Base-by-base conservation (phyloP, 2,888 invertebrate genomes). In the Parnassius glacialis region DNA sequence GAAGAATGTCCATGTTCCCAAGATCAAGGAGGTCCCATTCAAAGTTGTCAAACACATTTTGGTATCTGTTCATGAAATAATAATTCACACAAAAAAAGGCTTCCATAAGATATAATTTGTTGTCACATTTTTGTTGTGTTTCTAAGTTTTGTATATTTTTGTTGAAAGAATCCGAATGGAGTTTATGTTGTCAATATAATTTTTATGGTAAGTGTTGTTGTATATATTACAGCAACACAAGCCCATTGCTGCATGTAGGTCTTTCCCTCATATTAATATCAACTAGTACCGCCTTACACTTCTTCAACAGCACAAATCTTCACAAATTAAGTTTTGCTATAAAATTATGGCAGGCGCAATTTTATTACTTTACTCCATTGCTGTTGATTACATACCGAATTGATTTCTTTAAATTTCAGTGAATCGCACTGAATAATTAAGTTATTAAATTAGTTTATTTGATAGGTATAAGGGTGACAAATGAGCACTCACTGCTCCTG, bases 31-130 rank as follows among this genome's bases (percentile, higher is more conserved):
- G 0, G 94, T 94, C 3, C 95, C 95, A 1, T 94, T 95, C 25
- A 93, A 93, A 61, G 94, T 95, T 0, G 92, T 94, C 51, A 95
- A 94, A 68, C 95, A 95, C 72, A 82, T 95, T 11, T 92, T 94
- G 5, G 94, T 94, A n/a, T 95, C 95, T 0, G 94, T 95, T 3
- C 94, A 94, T 76, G 95, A 95, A 82, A 94, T 94, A 50, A 93
- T 95, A 63, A 94, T 95, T 16, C 16, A 95, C 72, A 94, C 94
- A 59, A 93, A 94, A 68, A 95, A 95, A 76, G 92, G 92, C 50
- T 85, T 88, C 0, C 88, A 91, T 65, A 84, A 91, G 73, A 75
- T 84, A 60, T 84, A 81, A 81, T 50, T 53, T 51, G 45, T 53
- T 52, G 44, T 50, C 16, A 20, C 47, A 42, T 54, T 64, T 16